phyloP scores from a whole-genome alignment of 2,113 vertebrate genomes.

The Equus przewalskii region DNA sequence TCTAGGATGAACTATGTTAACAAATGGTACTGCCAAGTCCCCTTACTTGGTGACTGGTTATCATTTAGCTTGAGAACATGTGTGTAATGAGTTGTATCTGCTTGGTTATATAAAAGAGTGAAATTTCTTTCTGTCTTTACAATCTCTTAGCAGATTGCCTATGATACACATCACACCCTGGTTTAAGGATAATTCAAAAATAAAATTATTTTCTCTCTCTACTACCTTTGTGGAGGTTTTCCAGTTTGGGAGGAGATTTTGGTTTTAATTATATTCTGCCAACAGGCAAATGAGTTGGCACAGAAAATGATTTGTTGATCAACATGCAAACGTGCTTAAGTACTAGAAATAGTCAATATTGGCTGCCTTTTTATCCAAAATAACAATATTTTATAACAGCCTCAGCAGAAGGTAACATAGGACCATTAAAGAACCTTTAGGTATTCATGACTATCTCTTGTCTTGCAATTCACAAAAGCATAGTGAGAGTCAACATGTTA shows the following conservation, averaged over 20 bases:
- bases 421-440: not conserved
- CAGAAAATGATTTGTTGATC: not conserved
- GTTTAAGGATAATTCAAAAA: not conserved
- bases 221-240: not conserved
- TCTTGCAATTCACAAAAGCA: not conserved
- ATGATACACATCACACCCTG: not conserved
- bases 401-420: not conserved
- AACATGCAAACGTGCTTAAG: not conserved
- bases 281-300: not conserved
- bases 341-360: not conserved
- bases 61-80: not conserved
- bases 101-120: not conserved
- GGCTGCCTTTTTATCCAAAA: not conserved
- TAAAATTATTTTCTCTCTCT: not conserved
- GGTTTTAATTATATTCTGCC: not conserved
- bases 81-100: not conserved
- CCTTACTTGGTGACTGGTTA: not conserved
- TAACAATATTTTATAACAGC: not conserved
- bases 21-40: not conserved
- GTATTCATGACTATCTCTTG: not conserved
- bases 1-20: not conserved
- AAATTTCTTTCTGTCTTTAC: not conserved
- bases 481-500: not conserved
- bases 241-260: not conserved
- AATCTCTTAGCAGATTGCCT: not conserved